phyloP scores from a whole-genome alignment of 2,888 invertebrate genomes.

The Dichetophora obliterata region DNA sequence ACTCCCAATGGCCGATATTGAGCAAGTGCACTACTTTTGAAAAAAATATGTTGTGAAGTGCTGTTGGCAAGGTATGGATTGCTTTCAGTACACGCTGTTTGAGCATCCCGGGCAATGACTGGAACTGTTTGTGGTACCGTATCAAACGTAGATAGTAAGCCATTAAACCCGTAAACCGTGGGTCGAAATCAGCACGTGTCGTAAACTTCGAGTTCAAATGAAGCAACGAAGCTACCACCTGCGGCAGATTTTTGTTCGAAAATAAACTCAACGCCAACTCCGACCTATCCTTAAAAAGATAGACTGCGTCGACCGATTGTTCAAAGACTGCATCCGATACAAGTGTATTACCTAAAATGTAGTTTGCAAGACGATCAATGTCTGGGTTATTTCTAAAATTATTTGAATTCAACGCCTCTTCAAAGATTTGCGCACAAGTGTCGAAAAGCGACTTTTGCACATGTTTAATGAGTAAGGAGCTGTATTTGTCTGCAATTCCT shows the following conservation, averaged over 20 bases:
- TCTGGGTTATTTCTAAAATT: slow-evolving; percentile 22
- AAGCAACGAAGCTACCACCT: slow-evolving; percentile 13
- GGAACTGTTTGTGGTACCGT: not conserved
- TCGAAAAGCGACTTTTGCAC: slow-evolving; percentile 44
- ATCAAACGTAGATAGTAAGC: slow-evolving; percentile 10
- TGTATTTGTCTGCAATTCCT: slow-evolving; percentile 38
- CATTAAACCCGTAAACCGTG: not conserved
- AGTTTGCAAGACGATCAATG: slow-evolving; percentile 28
- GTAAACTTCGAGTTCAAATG: not conserved
- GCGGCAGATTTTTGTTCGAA: not conserved
- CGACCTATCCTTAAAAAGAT: slow-evolving; percentile 36
- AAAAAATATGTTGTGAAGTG: slow-evolving; percentile 35
- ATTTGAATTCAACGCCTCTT: slow-evolving; percentile 38
- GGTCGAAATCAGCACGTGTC: slow-evolving; percentile 11
- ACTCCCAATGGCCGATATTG: slow-evolving; percentile 45
- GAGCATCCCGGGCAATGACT: not conserved
- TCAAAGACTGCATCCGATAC: slow-evolving; percentile 42
- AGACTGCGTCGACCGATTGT: slow-evolving; percentile 41
- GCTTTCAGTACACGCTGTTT: not conserved
- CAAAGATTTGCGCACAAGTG: slow-evolving; percentile 34
- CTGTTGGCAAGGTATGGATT: slow-evolving; percentile 23
- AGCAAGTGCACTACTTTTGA: slow-evolving; percentile 11
- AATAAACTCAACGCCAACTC: slow-evolving; percentile 27
- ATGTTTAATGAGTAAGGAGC: slow-evolving; percentile 38
- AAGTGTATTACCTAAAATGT: slow-evolving; percentile 34